Percentiles rank a stretch among this genome's conserved stretches.
These are phyloP conservation scores for Crax fasciolata DNA, from an alignment of 2,797 vertebrate species.

Conservation along the genomic window DNA sequence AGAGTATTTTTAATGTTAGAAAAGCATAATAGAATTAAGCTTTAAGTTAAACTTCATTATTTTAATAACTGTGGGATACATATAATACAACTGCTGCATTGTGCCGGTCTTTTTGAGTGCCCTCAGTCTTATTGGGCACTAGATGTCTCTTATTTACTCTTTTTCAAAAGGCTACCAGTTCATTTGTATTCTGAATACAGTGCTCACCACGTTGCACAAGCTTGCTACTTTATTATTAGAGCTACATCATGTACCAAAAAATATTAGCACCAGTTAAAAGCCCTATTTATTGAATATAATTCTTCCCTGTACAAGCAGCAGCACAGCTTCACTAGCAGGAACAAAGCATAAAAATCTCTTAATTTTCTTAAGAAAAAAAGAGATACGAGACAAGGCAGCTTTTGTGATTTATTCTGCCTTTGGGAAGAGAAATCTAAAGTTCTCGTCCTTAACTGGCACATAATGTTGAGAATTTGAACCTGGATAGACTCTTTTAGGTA, in stretches of 20 bases:
- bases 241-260: not conserved
- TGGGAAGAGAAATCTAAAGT: not conserved
- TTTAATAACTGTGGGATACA: accelerated
- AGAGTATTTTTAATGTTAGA: not conserved
- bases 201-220: not conserved
- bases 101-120: not conserved
- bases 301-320: not conserved
- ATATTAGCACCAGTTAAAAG: not conserved
- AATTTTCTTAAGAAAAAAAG: not conserved
- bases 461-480: not conserved
- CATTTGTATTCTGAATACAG: slow-evolving; percentile 11
- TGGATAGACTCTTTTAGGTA: not conserved
- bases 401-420: not conserved
- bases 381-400: not conserved
- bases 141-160: slow-evolving; percentile 37
- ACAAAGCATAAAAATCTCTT: not conserved
- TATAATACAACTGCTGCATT: not conserved
- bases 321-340: not conserved
- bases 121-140: not conserved
- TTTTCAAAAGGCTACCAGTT: not conserved
- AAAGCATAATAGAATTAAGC: not conserved
- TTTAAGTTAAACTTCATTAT: not conserved
- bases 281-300: not conserved
- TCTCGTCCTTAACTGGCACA: not conserved
- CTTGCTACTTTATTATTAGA: not conserved